Conservation (phyloP, 1,140 invertebrate species). For the Trypoxylus dichotomus region DNA sequence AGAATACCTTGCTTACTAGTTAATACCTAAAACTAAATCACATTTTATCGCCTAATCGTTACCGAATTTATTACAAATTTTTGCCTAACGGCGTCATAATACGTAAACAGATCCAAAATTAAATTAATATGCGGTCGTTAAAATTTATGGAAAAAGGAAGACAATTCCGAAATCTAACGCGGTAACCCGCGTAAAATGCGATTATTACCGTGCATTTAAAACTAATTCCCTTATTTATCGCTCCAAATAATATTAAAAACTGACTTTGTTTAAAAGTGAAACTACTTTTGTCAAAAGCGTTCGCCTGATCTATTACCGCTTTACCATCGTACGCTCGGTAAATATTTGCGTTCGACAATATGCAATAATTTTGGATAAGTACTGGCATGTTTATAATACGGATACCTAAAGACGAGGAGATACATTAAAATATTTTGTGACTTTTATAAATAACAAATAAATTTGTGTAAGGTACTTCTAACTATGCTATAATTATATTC, state of each 20-base stretch:
- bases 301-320: background rate
- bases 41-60: background rate
- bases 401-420: slow-evolving; percentile 7
- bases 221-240: background rate
- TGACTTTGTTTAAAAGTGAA: background rate
- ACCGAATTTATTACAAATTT: background rate
- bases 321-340: background rate
- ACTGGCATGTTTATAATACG: slow-evolving; percentile 9
- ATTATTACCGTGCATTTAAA: background rate
- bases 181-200: background rate
- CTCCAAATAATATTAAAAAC: slow-evolving; percentile 18
- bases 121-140: background rate
- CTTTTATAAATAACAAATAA: slow-evolving; percentile 24
- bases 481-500: slow-evolving; percentile 22
- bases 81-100: background rate
- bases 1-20: too few relatives aligned
- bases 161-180: background rate
- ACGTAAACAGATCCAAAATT: background rate
- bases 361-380: slow-evolving; percentile 15
- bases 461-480: background rate
- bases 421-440: slow-evolving; percentile 15
- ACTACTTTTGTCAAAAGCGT: slow-evolving; percentile 4
- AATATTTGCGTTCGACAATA: slow-evolving; percentile 17
- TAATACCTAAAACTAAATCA: background rate
- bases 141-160: slow-evolving; percentile 10